Conservation (phyloP, 2,113 vertebrate species). For the Tragelaphus imberbis region DNA sequence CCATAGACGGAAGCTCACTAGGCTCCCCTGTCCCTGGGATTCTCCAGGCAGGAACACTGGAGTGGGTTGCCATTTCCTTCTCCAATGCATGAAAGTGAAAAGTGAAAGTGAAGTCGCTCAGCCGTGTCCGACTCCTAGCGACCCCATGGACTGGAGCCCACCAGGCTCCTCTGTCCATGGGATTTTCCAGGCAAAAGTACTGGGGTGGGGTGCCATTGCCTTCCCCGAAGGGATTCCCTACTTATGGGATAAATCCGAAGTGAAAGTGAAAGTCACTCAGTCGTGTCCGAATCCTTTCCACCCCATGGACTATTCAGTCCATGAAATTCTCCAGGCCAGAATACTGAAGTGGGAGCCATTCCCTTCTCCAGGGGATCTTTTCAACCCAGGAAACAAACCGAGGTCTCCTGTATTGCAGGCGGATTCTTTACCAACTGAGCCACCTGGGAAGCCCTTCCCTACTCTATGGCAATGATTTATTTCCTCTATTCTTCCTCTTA, state of each 20-base stretch:
- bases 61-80: too few species aligned
- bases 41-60: too few species aligned
- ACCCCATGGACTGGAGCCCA: too few species aligned
- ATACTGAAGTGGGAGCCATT: background rate
- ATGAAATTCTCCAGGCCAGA: background rate
- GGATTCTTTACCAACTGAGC: background rate
- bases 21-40: too few species aligned
- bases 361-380: background rate
- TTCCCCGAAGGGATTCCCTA: too few species aligned
- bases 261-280: background rate
- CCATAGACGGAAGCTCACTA: too few species aligned
- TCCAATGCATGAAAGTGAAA: too few species aligned
- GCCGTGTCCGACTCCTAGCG: too few species aligned
- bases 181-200: too few species aligned
- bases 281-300: background rate
- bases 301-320: background rate
- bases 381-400: accelerated
- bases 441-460: background rate
- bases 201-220: too few species aligned
- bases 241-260: background rate
- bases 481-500: background rate
- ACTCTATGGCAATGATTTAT: background rate
- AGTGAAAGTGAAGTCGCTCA: too few species aligned
- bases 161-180: too few species aligned
- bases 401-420: background rate